Conservation (phyloP, 2,888 invertebrate genomes). For the Pyrrhia umbra region DNA sequence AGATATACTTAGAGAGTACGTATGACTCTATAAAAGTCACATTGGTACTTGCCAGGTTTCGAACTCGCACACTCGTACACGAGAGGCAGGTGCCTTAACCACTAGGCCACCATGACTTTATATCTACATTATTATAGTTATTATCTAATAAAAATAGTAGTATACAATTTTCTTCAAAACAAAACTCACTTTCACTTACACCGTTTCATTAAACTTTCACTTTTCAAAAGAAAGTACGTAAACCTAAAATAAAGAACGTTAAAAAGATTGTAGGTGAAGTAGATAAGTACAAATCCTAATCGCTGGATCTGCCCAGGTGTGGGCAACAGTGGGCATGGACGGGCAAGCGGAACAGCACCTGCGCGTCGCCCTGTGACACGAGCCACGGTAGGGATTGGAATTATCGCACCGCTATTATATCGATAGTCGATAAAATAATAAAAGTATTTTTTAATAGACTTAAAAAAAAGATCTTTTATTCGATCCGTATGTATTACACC, state of each 20-base stretch:
- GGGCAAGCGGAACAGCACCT: conserved; percentile 85
- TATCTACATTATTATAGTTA: too few species aligned
- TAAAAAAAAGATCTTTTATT: too few species aligned
- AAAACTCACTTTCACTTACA: neutral
- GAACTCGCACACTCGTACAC: too few species aligned
- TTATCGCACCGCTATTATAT: conserved; percentile 28
- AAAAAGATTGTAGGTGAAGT: conserved; percentile 54
- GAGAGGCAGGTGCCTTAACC: too few species aligned
- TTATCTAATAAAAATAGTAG: too few species aligned
- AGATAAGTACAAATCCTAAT: conserved; percentile 66
- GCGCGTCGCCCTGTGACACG: conserved; percentile 78
- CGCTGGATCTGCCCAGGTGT: conserved; percentile 80
- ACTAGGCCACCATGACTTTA: too few species aligned
- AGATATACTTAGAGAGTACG: too few species aligned
- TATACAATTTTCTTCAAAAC: too few species aligned
- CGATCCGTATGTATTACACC: too few species aligned
- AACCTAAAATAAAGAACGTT: conserved; percentile 49
- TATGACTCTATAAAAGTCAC: too few species aligned
- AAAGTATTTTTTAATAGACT: too few species aligned
- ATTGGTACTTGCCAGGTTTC: too few species aligned
- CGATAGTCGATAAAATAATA: conserved; percentile 10
- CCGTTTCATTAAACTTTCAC: conserved; percentile 45
- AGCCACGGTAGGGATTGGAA: conserved; percentile 67
- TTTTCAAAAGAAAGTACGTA: conserved; percentile 18
- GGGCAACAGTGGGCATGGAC: conserved; percentile 76